Base-by-base conservation (phyloP, 2,888 invertebrate genomes). In the Philopedon plagiatum region DNA sequence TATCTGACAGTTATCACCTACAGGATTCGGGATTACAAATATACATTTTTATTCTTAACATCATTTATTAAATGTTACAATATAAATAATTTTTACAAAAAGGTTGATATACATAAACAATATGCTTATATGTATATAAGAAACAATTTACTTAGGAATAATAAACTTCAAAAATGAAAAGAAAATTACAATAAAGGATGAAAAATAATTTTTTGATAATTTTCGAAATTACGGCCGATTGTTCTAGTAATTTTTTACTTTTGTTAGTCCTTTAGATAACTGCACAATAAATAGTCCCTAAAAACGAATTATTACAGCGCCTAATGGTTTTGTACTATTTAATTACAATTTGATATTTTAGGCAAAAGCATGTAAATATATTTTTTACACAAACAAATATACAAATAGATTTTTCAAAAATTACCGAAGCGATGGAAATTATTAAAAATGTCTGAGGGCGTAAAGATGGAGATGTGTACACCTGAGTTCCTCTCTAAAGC, bases 21-120 rank as follows among this genome's bases (percentile, higher is more conserved):
- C n/a, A n/a, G n/a, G n/a, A n/a, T n/a, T n/a, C n/a, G n/a, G n/a
- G n/a, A n/a, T n/a, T n/a, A n/a, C n/a, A 18, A 21, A 21, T 4
- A 46, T n/a, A 29, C 29, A 4, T 37, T 1, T 2, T 37, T 65
- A 56, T 65, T 41, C 32, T 46, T 66, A 66, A 66, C 66, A 32
- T 58, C 26, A 46, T 34, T 66, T 66, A 58, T 58, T 66, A 66
- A 65, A 66, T 58, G 37, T 66, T 34, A 66, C 34, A 58, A 66
- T 58, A 66, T 58, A 66, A 66, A 66, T 70, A 63, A 57, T 70
- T 61, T 62, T 70, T 70, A 70, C 70, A 70, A 49, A 49, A 44
- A 54, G 44, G 56, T 29, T 44, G 26, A 57, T 37, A 63, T 70
- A 70, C 70, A 46, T 70, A 70, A 57, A 63, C 63, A 70, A 63